Evolutionary conservation across 1,140 invertebrate species (phyloP).

Genomic region (Drosophila lacteicornis): DNA sequence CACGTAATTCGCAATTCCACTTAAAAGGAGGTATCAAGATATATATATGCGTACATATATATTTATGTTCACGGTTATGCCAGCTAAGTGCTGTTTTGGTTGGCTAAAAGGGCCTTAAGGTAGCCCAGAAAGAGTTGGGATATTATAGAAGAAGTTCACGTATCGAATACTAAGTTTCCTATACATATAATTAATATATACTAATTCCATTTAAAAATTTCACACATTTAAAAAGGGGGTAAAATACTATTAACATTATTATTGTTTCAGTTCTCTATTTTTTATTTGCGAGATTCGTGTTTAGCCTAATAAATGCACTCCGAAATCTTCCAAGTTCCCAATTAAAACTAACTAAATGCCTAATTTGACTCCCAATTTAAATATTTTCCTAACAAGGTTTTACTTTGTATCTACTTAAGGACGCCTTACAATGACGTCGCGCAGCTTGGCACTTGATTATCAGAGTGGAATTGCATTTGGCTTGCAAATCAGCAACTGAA

Average conservation of each 20-base stretch:
- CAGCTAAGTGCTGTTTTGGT: background rate
- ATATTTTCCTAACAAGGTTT: conserved; percentile 1
- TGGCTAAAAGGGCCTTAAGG: background rate
- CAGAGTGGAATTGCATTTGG: conserved; percentile 24
- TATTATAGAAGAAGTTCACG: background rate
- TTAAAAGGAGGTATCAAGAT: conserved; percentile 4
- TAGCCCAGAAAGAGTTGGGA: background rate
- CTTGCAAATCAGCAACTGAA: conserved; percentile 30
- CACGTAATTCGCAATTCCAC: conserved; percentile 4
- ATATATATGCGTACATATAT: background rate
- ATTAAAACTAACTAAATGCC: background rate
- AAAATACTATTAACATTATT: too few relatives aligned
- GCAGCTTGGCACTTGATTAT: conserved; percentile 2
- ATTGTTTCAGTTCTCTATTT: too few relatives aligned
- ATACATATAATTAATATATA: background rate
- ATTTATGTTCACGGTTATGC: conserved; percentile 7
- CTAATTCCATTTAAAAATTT: too few relatives aligned
- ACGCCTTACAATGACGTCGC: conserved; percentile 13
- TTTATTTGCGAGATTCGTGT: too few relatives aligned
- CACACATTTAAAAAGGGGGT: too few relatives aligned
- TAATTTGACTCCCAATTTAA: background rate
- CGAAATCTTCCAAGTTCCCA: background rate
- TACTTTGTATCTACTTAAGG: conserved; percentile 7
- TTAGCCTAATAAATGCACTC: too few relatives aligned
- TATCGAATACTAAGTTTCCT: too few relatives aligned